These are phyloP conservation scores for Pediacus dermestoides DNA, from an alignment of 2,888 invertebrate genomes.

Conservation along the genomic window DNA sequence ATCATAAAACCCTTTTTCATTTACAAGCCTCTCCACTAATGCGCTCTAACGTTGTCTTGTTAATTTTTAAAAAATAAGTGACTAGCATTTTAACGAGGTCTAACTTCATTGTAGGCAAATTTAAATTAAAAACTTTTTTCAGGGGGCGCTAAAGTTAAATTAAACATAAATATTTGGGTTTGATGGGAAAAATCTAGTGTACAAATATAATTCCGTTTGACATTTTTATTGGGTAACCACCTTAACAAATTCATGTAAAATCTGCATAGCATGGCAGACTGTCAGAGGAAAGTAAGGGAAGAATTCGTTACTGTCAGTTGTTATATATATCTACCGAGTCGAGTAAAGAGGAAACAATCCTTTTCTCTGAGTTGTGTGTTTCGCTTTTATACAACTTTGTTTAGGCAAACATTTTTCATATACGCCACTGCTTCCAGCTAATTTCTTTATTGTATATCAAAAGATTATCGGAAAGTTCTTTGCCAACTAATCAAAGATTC, in stretches of 20 bases:
- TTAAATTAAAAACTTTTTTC: too few relatives aligned
- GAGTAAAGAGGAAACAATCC: conserved; percentile 3
- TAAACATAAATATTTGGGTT: conserved; percentile 1
- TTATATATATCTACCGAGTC: conserved; percentile 1
- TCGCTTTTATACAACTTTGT: too few relatives aligned
- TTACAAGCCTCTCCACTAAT: too few relatives aligned
- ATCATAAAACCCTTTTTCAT: too few relatives aligned
- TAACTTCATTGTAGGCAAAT: too few relatives aligned
- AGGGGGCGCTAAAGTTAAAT: too few relatives aligned
- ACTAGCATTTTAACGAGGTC: too few relatives aligned
- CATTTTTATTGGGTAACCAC: conserved; percentile 1
- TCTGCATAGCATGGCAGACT: conserved; percentile 26
- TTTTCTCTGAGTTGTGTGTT: too few relatives aligned
- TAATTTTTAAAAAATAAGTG: too few relatives aligned
- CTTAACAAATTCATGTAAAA: conserved; percentile 2
- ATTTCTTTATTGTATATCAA: background rate
- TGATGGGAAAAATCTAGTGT: background rate
- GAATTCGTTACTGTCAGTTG: conserved; percentile 35
- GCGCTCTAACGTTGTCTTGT: too few relatives aligned
- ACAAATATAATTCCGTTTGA: background rate
- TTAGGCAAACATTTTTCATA: too few relatives aligned
- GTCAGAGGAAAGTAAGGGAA: conserved; percentile 50
- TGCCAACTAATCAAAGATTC: background rate
- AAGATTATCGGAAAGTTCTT: background rate
- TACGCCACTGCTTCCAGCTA: too few relatives aligned